Base-by-base conservation (phyloP, 2,888 invertebrate genomes). In the Eumacrocentrus americanus region DNA sequence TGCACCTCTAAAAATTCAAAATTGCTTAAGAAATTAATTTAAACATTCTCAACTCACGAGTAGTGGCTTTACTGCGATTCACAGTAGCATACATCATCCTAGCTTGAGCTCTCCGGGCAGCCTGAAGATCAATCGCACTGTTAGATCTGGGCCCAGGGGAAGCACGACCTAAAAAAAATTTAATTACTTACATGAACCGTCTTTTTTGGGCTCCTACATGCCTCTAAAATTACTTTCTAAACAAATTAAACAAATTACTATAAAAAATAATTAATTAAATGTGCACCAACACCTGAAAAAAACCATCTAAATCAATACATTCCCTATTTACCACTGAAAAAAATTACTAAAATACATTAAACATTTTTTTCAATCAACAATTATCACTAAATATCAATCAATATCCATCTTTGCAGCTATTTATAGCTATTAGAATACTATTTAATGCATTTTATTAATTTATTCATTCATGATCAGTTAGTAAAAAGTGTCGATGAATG, bases 91-190 rank as follows among this genome's bases (percentile, higher is more conserved):
- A 94, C 70, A 92, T 88, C 34, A 91, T 89, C 37, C 94, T 84
- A 0, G 90, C 92, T 71, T 91, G 90, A 34, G 95, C 95, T 46
- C 95, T 85, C 81, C 94, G 92, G 29, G 91, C 95, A 34, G 95
- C 94, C 77, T 93, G 93, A 67, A 95, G 87, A 84, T 98, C 97
- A 74, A 96, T 91, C 42, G 96, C 97, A 55, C 95, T 96, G 76
- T 92, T 92, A 54, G 96, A 95, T 67, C 96, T 87, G 55, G 68
- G 70, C 23, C 72, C 74, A 37, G 75, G 76, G 12, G 71, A 72
- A 3, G 72, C 70, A 34, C 74, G 73, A 68, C 73, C 75, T 77
- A 29, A 9, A 29, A 29, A 29, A 29, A 29, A 29, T 29, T 29
- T 29, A 29, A 29, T 29, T 29, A 4, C 29, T 9, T 29, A 29